Evolutionary conservation across 1,140 invertebrate species (phyloP).

Genomic region (Metaphire vulgaris): DNA sequence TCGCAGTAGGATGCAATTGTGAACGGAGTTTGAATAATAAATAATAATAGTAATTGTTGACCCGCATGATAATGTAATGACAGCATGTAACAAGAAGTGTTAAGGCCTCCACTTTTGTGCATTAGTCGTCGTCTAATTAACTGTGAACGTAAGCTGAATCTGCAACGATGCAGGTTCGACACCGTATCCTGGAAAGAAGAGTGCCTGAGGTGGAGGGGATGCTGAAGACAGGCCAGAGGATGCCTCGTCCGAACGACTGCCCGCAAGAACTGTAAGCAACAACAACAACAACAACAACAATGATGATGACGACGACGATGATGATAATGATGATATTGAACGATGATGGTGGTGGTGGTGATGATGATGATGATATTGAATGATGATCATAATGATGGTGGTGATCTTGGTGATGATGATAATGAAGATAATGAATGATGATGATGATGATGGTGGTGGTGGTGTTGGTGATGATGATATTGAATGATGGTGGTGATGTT

Average conservation of each 20-base stretch:
- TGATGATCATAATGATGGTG: too few species aligned
- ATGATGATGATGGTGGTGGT: too few species aligned
- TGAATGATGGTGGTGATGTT: too few species aligned
- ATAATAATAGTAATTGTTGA: too few species aligned
- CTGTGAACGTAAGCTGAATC: neutral
- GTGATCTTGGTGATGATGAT: too few species aligned
- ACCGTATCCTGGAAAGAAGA: constrained; percentile 4
- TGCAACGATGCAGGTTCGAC: neutral
- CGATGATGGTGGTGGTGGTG: constrained; percentile 18
- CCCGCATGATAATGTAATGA: too few species aligned
- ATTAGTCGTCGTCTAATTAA: neutral
- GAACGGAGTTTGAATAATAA: too few species aligned
- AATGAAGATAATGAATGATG: too few species aligned
- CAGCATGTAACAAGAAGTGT: too few species aligned
- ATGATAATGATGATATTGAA: constrained; percentile 85
- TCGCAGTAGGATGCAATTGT: too few species aligned
- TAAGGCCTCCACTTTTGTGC: too few species aligned
- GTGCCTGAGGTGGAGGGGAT: neutral
- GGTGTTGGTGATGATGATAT: too few species aligned
- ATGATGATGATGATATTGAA: neutral
- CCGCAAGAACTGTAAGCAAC: neutral
- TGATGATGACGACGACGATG: constrained; percentile 91
- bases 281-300: constrained; percentile 70
- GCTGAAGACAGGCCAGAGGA: neutral
- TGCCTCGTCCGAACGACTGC: constrained; percentile 1